A percentile compares a stretch with the other conserved stretches of the same genome.
phyloP scores from a whole-genome alignment of 2,113 vertebrate species.

The Jacana jacana region DNA sequence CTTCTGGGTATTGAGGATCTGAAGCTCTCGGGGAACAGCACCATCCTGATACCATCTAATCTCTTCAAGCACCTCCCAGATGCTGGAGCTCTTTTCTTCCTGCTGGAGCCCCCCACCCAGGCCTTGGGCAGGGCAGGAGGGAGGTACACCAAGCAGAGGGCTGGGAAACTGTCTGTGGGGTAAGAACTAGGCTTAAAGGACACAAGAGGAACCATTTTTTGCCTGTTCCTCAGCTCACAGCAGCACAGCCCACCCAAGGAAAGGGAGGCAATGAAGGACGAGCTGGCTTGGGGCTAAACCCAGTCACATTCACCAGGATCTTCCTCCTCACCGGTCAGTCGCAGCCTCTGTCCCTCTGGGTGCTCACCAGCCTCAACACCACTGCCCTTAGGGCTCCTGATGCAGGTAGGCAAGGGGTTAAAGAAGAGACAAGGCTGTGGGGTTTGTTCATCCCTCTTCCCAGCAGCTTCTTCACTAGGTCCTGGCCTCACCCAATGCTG shows the following conservation, averaged over 20 bases:
- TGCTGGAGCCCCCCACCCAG: accelerated
- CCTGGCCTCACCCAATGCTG: neutral
- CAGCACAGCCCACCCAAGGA: neutral
- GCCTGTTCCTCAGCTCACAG: neutral
- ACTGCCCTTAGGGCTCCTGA: neutral
- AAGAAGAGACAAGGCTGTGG: neutral
- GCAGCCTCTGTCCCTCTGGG: neutral
- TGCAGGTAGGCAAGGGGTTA: neutral
- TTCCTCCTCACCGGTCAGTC: accelerated
- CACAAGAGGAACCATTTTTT: neutral
- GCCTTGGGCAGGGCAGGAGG: neutral
- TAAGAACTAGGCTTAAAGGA: neutral
- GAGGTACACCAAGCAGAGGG: neutral
- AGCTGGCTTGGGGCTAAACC: neutral
- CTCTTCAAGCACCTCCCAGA: neutral
- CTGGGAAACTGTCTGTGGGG: neutral
- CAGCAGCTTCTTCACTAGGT: neutral
- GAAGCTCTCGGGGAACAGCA: neutral
- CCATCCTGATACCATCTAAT: neutral
- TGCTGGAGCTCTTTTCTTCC: neutral
- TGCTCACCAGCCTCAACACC: neutral
- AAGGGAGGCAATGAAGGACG: neutral
- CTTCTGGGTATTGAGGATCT: accelerated
- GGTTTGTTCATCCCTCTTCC: neutral
- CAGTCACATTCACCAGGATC: neutral